Base-by-base conservation (phyloP, 2,888 invertebrate genomes). In the Neocrepidodera transversa region DNA sequence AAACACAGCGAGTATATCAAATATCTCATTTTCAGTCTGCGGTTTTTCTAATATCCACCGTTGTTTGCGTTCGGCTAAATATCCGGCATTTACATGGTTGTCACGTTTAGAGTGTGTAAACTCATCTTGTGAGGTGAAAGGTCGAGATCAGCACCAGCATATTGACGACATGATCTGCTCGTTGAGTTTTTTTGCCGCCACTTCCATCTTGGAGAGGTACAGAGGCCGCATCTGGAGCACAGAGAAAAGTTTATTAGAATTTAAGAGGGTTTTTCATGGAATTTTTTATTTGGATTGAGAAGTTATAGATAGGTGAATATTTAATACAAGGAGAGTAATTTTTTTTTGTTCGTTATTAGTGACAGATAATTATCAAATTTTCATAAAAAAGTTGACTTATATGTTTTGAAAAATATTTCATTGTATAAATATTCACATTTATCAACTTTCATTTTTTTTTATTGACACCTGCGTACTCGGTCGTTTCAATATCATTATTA, bases 181-280 rank as follows among this genome's bases (percentile, higher is more conserved):
- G 36, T 43, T 51, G 57, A 16, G 59, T 57, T 53, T 61, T 64
- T 61, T 57, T 30, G 16, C 36, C 59, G 18, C 49, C 28, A 42
- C 20, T 58, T 23, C 40, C 54, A 17, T 58, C 36, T 53, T 30
- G 13, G 26, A 85, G 63, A 20, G 11, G 85, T 85, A 69, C 86
- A 86, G 86, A 86, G 86, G 0, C 86, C 74, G 86, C 86, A 76
- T 85, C 63, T 63, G 49, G 42, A 62, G 35, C 18, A 48, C 51
- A n/a, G 32, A 47, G 11, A 32, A 8, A 32, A 32, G 28, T 28
- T 28, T 32, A 32, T 13, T 13, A 32, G 13, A 10, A 32, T 32
- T 32, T 32, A 32, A 32, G 6, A n/a, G n/a, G 2, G 3, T 13
- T 32, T 32, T n/a, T 13, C 1, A 32, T 32, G 2, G 11, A 32